These are phyloP conservation scores for Pagetopsis macropterus DNA, from an alignment of 2,797 vertebrate species.

Conservation along the genomic window DNA sequence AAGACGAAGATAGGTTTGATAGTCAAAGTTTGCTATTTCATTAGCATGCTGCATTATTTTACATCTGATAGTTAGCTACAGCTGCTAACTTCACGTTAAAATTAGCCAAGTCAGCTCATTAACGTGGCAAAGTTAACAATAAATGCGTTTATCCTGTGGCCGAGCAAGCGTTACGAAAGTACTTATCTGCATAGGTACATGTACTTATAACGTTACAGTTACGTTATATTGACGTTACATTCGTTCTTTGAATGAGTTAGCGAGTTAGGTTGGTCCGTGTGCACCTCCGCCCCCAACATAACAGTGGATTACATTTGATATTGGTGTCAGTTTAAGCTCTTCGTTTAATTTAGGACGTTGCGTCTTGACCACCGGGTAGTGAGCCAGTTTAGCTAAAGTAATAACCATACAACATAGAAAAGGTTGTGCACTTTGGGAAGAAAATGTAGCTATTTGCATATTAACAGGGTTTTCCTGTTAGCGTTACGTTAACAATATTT, in stretches of 20 bases:
- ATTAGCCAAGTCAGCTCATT: background rate
- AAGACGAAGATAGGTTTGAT: background rate
- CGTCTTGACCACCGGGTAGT: slow-evolving; percentile 12
- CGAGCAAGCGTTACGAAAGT: background rate
- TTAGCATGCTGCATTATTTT: slow-evolving; percentile 31
- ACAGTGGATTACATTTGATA: slow-evolving; percentile 49
- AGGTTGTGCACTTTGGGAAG: background rate
- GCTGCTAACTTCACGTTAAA: slow-evolving; percentile 31
- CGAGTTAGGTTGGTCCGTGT: slow-evolving; percentile 40
- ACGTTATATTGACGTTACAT: background rate
- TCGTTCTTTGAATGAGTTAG: slow-evolving; percentile 21
- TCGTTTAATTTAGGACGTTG: slow-evolving; percentile 34
- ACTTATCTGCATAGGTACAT: background rate
- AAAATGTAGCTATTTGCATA: slow-evolving; percentile 42
- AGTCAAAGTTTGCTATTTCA: slow-evolving; percentile 22
- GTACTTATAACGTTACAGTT: background rate
- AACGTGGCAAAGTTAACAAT: slow-evolving; percentile 14
- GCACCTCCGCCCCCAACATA: slow-evolving; percentile 55
- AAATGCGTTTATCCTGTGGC: background rate
- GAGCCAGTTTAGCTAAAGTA: slow-evolving; percentile 16
- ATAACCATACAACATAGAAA: slow-evolving; percentile 8
- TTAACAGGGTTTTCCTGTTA: slow-evolving; percentile 25
- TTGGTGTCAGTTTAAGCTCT: slow-evolving; percentile 48
- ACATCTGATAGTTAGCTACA: slow-evolving; percentile 25
- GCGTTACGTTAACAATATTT: slow-evolving; percentile 27